phyloP scores from a whole-genome alignment of 2,888 invertebrate genomes.

The Drosophila tanythrix region DNA sequence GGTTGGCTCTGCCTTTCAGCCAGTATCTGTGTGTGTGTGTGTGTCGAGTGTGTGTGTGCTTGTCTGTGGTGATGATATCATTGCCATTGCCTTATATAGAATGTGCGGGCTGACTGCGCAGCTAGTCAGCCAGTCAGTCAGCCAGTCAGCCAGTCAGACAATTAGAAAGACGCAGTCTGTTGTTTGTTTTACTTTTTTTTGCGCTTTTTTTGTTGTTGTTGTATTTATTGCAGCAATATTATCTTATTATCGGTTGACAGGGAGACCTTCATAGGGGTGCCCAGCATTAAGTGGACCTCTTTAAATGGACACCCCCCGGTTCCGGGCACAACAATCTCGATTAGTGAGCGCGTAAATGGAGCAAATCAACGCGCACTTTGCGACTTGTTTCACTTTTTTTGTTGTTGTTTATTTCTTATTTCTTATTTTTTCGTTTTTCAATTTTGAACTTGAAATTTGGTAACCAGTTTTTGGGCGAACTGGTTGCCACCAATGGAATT shows the following conservation, averaged over 20 bases:
- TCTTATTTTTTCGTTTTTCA: conserved; percentile 23
- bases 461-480: conserved; percentile 51
- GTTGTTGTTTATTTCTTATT: not conserved
- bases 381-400: conserved; percentile 44
- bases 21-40: conserved; percentile 24
- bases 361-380: conserved; percentile 39
- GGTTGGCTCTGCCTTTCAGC: conserved; percentile 32
- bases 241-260: conserved; percentile 76
- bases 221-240: conserved; percentile 49
- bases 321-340: conserved; percentile 15
- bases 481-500: conserved; percentile 42
- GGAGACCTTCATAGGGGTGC: conserved; percentile 59
- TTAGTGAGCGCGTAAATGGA: conserved; percentile 31
- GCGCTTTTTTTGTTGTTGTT: not conserved
- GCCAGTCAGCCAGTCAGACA: conserved; percentile 44
- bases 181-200: conserved; percentile 22
- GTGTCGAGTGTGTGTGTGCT: conserved; percentile 16
- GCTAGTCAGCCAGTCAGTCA: conserved; percentile 52
- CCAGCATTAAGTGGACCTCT: conserved; percentile 50
- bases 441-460: conserved; percentile 64
- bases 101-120: conserved; percentile 57
- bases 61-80: conserved; percentile 69
- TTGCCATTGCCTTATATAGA: conserved; percentile 60
- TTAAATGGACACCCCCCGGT: conserved; percentile 23
- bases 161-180: conserved; percentile 44